Percentiles rank a stretch among this genome's conserved stretches.
phyloP scores from a whole-genome alignment of 2,888 invertebrate genomes.

The Argyresthia goedartella region DNA sequence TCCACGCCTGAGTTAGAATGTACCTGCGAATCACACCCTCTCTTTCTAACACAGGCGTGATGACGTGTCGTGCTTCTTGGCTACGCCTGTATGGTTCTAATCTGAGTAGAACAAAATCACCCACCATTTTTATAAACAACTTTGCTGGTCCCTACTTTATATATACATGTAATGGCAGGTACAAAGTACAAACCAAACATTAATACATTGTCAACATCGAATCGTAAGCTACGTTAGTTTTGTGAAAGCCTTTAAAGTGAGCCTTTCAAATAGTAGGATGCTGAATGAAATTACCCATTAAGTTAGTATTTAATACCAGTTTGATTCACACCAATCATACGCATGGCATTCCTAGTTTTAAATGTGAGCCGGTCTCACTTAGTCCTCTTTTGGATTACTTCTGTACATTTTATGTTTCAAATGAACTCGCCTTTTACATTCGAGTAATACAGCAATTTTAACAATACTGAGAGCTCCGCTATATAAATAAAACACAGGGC shows the following conservation, averaged over 20 bases:
- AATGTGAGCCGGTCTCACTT: conserved; percentile 30
- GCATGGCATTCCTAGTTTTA: conserved; percentile 25
- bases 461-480: no score
- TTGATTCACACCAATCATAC: background rate
- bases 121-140: no score
- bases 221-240: background rate
- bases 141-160: no score
- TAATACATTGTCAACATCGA: background rate
- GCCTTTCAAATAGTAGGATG: background rate
- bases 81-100: no score
- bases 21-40: no score
- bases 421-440: background rate
- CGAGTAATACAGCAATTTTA: no score
- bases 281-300: background rate
- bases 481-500: no score
- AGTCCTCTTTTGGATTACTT: conserved; percentile 12
- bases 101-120: no score
- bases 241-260: background rate
- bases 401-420: conserved; percentile 2
- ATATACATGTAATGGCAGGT: no score
- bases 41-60: no score
- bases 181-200: background rate
- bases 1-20: no score
- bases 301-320: background rate
- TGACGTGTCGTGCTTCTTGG: no score